Evolutionary conservation across 1,140 invertebrate species (phyloP), one percentile per base, ranked within the genome.

Genomic region (Halyomorpha halys): DNA sequence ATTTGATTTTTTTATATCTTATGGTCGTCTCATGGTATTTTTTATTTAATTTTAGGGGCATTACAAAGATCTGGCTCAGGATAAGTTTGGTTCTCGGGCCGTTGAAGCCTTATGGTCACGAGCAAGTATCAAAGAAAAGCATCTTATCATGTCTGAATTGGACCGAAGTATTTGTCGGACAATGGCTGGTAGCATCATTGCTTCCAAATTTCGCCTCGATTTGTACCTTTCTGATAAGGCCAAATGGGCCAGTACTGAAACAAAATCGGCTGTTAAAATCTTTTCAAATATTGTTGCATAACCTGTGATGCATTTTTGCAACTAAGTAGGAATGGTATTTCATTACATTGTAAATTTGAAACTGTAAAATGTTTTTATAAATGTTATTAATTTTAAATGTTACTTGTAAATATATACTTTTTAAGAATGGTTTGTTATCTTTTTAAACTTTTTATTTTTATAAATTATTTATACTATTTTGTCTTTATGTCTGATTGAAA

Each of bases 171-270:
- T 61, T 18, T 47, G 19, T 9, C 23, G 19, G 16, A 61, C 18
- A 3, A 8, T 45, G 25, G 8, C 18, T 23, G 60, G 60, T 0
- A 61, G 60, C 14, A 61, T 45, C 14, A 61, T 61, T 8, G 34
- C 60, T 4, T 19, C 34, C 19, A 44, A 45, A 25, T 45, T 61
- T 16, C 19, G 25, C 4, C 39, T 61, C 19, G 44, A 53, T 65
- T 44, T 23, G 19, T 60, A 64, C 51, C 54, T 65, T 39, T 23
- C 21, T 6, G 60, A 64, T 51, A 16, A 67, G 62, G 30, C 21
- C 27, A 66, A 66, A 44, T 51, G 47, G 53, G 23, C 53, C 1
- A 56, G 14, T 25, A 56, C 19, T 56, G 53, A 56, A 25, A 23
- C 53, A 8, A 13, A 21, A 25, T 56, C 53, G 4, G 18, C 53